A percentile compares a stretch with the other conserved stretches of the same genome.
Evolutionary conservation across 1,140 invertebrate genomes (phyloP).

Genomic region (Onthophagus taurus): DNA sequence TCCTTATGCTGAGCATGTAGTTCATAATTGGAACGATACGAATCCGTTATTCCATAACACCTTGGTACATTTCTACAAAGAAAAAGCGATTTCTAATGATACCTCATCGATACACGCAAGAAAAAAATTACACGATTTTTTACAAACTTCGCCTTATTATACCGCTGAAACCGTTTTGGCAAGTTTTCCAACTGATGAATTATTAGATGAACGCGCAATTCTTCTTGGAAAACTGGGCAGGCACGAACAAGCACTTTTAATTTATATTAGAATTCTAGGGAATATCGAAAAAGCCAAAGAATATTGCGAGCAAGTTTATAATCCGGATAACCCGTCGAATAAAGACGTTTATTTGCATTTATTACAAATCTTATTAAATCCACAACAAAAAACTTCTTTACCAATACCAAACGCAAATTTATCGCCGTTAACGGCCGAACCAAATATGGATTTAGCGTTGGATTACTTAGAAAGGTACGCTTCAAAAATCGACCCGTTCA

Average conservation of each 20-base stretch:
- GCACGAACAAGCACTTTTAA: conserved; percentile 84
- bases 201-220: conserved; percentile 89
- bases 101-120: conserved; percentile 52
- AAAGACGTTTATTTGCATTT: conserved; percentile 49
- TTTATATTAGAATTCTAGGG: conserved; percentile 77
- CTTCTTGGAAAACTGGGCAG: conserved; percentile 83
- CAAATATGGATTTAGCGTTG: conserved; percentile 70
- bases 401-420: conserved; percentile 42
- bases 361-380: conserved; percentile 55
- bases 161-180: conserved; percentile 79
- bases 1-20: conserved; percentile 90
- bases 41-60: conserved; percentile 84
- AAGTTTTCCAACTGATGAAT: conserved; percentile 73
- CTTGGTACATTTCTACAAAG: conserved; percentile 75
- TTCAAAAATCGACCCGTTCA: conserved; percentile 63
- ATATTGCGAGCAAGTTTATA: conserved; percentile 71
- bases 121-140: conserved; percentile 73
- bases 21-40: conserved; percentile 80
- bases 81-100: conserved; percentile 48
- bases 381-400: conserved; percentile 41
- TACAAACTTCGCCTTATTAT: conserved; percentile 76
- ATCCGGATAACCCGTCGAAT: conserved; percentile 19
- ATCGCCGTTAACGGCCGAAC: conserved; percentile 48
- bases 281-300: conserved; percentile 71
- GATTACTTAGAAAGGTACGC: conserved; percentile 73